These are phyloP conservation scores for Calliphora vomitoria DNA, from an alignment of 2,888 invertebrate species.

Conservation along the genomic window DNA sequence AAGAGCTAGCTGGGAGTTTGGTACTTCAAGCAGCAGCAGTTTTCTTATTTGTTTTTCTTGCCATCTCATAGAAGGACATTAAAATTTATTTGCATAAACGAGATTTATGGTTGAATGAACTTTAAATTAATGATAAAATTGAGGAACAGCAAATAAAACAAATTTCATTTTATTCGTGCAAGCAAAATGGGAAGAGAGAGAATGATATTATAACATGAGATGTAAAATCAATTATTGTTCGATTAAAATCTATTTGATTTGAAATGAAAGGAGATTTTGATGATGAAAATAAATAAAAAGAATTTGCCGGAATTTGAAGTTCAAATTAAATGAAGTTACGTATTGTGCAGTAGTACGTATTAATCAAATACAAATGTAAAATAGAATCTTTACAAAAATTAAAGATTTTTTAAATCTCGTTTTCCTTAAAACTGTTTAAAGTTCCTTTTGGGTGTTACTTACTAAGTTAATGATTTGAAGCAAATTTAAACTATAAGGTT, in stretches of 20 bases:
- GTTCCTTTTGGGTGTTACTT: no score
- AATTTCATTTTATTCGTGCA: no score
- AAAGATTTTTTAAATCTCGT: no score
- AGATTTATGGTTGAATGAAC: conserved; percentile 67
- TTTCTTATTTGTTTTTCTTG: conserved; percentile 20
- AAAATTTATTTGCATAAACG: conserved; percentile 71
- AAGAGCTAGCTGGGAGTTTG: background rate
- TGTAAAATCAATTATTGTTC: conserved; percentile 42
- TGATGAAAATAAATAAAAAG: conserved; percentile 64
- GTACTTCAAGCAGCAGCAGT: background rate
- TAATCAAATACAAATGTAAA: no score
- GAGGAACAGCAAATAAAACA: conserved; percentile 9
- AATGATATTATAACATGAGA: background rate
- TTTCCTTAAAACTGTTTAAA: no score
- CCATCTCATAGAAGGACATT: conserved; percentile 20
- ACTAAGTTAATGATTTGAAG: no score
- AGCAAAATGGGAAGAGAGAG: no score
- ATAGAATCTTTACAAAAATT: no score
- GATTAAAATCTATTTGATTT: background rate
- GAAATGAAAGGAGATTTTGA: conserved; percentile 76
- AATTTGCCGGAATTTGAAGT: no score
- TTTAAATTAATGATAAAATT: conserved; percentile 68
- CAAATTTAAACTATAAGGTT: no score
- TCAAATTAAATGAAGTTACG: no score
- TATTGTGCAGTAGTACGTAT: no score